These are phyloP conservation scores for Tragelaphus oryx DNA, from an alignment of 2,797 vertebrate species.

Conservation along the genomic window DNA sequence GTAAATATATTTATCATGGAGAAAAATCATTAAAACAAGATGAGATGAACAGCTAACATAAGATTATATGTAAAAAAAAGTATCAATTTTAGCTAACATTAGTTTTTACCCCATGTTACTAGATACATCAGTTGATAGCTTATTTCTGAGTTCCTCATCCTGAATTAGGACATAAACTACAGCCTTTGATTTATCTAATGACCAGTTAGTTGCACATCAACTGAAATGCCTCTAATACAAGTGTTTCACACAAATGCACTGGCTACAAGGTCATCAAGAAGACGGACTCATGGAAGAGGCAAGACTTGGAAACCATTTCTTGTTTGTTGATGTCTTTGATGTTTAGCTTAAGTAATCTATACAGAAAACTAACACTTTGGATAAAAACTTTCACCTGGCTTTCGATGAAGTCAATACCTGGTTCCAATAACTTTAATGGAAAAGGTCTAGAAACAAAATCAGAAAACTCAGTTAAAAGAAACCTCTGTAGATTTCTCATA, in stretches of 20 bases:
- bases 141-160: not conserved
- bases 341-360: not conserved
- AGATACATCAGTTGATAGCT: not conserved
- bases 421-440: not conserved
- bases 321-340: not conserved
- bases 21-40: not conserved
- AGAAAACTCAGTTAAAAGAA: not conserved
- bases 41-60: not conserved
- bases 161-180: not conserved
- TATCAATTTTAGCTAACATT: not conserved
- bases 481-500: not conserved
- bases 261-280: not conserved
- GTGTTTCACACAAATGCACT: not conserved
- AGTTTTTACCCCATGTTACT: not conserved
- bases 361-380: not conserved
- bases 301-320: not conserved
- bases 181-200: not conserved
- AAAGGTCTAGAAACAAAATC: not conserved
- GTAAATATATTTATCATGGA: not conserved
- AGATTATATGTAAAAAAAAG: not conserved
- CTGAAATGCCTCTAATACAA: not conserved
- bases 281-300: not conserved
- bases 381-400: not conserved
- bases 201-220: not conserved
- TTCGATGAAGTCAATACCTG: not conserved